Percentiles rank a stretch among this genome's conserved stretches.
These are phyloP conservation scores for Larimichthys polyactis DNA, from an alignment of 2,113 vertebrate species.

Conservation along the genomic window DNA sequence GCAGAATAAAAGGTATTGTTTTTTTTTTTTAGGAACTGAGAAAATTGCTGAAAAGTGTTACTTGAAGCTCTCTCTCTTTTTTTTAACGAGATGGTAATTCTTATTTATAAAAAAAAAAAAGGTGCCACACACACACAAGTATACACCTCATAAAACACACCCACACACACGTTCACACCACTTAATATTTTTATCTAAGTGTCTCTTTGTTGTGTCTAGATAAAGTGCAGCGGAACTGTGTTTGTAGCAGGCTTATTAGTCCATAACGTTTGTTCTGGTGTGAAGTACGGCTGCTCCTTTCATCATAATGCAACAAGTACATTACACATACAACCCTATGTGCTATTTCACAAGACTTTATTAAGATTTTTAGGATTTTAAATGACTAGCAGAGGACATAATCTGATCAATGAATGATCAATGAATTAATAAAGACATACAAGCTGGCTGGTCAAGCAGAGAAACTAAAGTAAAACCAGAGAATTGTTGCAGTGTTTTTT, in stretches of 20 bases:
- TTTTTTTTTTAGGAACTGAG: constrained; percentile 18
- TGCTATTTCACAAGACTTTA: background rate
- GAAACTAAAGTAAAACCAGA: background rate
- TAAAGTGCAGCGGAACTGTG: constrained; percentile 17
- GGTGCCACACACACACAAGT: background rate
- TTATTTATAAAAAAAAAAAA: background rate
- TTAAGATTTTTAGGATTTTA: background rate
- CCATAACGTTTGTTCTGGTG: constrained; percentile 46
- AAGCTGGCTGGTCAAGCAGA: constrained; percentile 21
- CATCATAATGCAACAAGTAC: too few species aligned
- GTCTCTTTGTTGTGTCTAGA: constrained; percentile 22
- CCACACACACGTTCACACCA: constrained; percentile 5
- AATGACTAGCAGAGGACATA: background rate
- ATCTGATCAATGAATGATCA: background rate
- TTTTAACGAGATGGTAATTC: background rate
- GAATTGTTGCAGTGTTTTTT: background rate
- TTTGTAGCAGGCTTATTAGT: constrained; percentile 33
- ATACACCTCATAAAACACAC: background rate
- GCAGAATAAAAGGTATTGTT: constrained; percentile 31
- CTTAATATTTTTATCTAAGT: constrained; percentile 1
- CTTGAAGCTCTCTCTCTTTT: constrained; percentile 9
- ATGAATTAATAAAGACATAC: constrained; percentile 11
- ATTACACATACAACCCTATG: too few species aligned
- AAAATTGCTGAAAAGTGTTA: background rate
- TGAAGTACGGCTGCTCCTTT: background rate